Percentiles rank a stretch among this genome's conserved stretches.
These are phyloP conservation scores for Lophura nycthemera DNA, from an alignment of 2,113 vertebrate species.

Conservation along the genomic window DNA sequence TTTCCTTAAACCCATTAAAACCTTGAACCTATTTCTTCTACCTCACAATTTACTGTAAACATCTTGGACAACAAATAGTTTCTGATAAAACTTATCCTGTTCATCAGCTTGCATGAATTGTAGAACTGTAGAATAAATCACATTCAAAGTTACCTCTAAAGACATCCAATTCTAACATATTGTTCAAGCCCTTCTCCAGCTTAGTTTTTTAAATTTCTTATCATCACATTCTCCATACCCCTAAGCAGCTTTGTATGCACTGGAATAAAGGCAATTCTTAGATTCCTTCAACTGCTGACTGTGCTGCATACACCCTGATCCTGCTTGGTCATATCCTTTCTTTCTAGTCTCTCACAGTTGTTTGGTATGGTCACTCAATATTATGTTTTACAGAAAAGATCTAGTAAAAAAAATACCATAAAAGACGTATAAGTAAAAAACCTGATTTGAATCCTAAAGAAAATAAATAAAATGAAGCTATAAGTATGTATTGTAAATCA, in stretches of 20 bases:
- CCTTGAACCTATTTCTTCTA: background rate
- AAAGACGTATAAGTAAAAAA: background rate
- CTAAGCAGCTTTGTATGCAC: background rate
- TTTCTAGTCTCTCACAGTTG: background rate
- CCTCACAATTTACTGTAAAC: background rate
- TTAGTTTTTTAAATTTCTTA: background rate
- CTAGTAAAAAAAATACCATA: background rate
- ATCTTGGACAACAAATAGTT: background rate
- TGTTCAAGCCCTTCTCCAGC: background rate
- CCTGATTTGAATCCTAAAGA: background rate
- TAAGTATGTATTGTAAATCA: background rate
- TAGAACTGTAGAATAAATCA: background rate
- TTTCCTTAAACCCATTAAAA: background rate
- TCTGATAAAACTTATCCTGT: background rate
- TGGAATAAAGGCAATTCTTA: background rate
- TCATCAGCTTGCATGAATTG: background rate
- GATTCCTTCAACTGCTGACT: background rate
- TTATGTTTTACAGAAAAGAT: background rate
- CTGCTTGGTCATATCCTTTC: background rate
- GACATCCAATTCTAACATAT: background rate
- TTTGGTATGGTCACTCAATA: background rate
- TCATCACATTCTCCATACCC: background rate
- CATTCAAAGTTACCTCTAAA: background rate
- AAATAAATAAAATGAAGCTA: background rate
- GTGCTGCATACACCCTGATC: background rate